These are phyloP conservation scores for Fulmarus glacialis DNA, from an alignment of 2,113 vertebrate species.

Conservation along the genomic window DNA sequence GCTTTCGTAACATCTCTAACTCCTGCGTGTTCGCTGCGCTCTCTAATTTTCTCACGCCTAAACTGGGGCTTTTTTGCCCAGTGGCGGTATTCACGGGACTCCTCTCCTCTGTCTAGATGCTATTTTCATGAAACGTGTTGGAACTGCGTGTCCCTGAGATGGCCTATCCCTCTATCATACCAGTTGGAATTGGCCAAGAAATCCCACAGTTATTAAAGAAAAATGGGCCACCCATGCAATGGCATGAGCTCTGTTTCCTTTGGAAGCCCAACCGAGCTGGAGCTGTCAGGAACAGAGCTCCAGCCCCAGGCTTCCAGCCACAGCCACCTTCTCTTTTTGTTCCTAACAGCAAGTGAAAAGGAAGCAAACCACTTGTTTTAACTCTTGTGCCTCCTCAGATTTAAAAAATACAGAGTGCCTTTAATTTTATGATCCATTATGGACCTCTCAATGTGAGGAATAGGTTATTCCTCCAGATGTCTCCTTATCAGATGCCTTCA, in stretches of 20 bases:
- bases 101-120: not conserved
- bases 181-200: not conserved
- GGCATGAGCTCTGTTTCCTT: not conserved
- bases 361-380: not conserved
- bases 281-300: not conserved
- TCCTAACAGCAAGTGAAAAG: not conserved
- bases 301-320: not conserved
- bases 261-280: not conserved
- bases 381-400: not conserved
- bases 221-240: accelerated
- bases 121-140: not conserved
- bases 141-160: not conserved
- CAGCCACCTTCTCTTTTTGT: not conserved
- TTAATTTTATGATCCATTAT: not conserved
- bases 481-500: not conserved
- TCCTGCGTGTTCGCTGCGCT: accelerated
- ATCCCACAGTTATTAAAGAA: not conserved
- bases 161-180: not conserved
- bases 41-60: accelerated
- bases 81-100: not conserved
- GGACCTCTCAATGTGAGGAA: not conserved
- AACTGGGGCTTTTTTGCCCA: not conserved
- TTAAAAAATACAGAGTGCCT: not conserved
- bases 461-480: not conserved
- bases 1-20: not conserved